Conservation (phyloP, 2,113 vertebrate species). For the Dolichallabes microphthalmus region DNA sequence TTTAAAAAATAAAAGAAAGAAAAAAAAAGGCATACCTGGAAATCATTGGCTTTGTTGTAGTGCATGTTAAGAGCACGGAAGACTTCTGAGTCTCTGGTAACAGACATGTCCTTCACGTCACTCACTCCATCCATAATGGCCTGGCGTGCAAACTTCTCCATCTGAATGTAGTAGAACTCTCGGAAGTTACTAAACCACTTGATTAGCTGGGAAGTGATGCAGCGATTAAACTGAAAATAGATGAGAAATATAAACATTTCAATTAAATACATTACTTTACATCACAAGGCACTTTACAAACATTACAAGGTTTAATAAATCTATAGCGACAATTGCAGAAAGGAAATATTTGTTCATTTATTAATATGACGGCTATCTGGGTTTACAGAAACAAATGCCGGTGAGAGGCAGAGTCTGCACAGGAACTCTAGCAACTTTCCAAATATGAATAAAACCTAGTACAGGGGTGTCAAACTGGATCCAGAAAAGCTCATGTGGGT, state of each 20-base stretch:
- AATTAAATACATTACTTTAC: neutral
- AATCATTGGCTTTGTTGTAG: slow-evolving; percentile 95
- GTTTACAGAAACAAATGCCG: neutral
- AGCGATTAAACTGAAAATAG: slow-evolving; percentile 88
- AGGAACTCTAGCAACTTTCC: neutral
- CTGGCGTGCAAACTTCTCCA: slow-evolving; percentile 95
- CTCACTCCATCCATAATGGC: slow-evolving; percentile 81
- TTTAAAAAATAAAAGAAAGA: no score
- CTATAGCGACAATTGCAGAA: neutral
- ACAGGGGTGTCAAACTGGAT: no score
- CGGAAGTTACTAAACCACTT: slow-evolving; percentile 99
- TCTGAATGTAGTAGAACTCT: slow-evolving; percentile 98
- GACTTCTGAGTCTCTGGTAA: slow-evolving; percentile 86
- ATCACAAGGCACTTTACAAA: neutral
- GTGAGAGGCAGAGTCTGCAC: neutral
- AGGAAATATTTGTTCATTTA: neutral
- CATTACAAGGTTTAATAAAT: neutral
- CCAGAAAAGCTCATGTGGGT: no score
- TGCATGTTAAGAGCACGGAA: slow-evolving; percentile 90
- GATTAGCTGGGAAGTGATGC: slow-evolving; percentile 96
- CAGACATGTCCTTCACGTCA: slow-evolving; percentile 76
- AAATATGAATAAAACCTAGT: no score
- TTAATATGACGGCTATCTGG: neutral
- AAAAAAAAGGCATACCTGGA: slow-evolving; percentile 76
- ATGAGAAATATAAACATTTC: neutral